phyloP scores from a whole-genome alignment of 2,797 vertebrate genomes.

The Perdix hodgsoniae region DNA sequence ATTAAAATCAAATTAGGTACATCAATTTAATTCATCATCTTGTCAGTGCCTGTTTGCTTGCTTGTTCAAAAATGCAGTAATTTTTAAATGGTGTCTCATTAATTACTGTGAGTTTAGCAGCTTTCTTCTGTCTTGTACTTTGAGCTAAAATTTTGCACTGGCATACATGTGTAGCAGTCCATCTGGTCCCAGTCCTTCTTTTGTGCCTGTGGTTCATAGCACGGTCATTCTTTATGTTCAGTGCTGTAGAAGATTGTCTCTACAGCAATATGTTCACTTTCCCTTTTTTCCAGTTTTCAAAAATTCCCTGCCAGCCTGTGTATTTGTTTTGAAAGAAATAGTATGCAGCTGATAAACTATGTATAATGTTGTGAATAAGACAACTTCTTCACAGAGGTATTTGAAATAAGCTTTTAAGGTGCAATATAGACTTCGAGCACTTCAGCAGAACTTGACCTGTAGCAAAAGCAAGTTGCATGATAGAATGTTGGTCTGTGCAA shows the following conservation, averaged over 20 bases:
- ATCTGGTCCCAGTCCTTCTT: slow-evolving; percentile 20
- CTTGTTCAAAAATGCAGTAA: slow-evolving; percentile 36
- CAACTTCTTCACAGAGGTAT: neutral
- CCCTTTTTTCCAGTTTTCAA: neutral
- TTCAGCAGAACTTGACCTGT: neutral
- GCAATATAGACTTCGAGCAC: neutral
- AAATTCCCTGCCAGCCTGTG: neutral
- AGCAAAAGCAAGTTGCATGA: neutral
- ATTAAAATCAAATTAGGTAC: slow-evolving; percentile 71
- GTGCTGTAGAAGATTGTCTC: neutral
- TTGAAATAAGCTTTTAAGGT: neutral
- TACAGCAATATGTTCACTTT: neutral
- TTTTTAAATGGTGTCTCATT: slow-evolving; percentile 57
- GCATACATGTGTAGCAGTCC: neutral
- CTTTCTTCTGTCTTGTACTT: slow-evolving; percentile 30
- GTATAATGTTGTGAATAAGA: neutral
- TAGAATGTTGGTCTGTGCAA: neutral
- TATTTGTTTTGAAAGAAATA: neutral
- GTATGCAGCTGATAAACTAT: neutral
- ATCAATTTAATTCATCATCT: slow-evolving; percentile 63
- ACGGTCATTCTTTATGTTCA: neutral
- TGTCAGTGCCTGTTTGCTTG: slow-evolving; percentile 46
- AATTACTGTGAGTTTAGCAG: slow-evolving; percentile 51
- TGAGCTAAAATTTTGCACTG: slow-evolving; percentile 22
- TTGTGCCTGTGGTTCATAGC: slow-evolving; percentile 1